These are phyloP conservation scores for Octodonta nipae DNA, from an alignment of 2,888 invertebrate species.

Conservation along the genomic window DNA sequence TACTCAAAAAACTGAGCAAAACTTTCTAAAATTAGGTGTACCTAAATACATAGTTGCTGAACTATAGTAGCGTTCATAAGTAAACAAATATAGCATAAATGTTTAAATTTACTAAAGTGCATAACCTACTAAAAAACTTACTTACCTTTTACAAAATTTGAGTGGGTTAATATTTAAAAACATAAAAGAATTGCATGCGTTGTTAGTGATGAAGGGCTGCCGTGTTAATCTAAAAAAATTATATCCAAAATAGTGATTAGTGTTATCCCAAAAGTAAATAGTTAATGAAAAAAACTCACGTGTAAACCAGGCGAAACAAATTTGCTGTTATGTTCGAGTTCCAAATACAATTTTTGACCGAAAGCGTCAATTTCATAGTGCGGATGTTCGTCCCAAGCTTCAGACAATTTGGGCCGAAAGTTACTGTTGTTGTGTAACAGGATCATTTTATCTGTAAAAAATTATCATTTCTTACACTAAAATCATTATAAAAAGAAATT, in stretches of 20 bases:
- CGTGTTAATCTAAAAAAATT: not conserved
- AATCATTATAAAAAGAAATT: too few species aligned
- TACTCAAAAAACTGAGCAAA: too few species aligned
- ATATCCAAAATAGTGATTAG: not conserved
- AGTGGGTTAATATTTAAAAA: too few species aligned
- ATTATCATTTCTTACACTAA: too few species aligned
- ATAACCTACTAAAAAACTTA: too few species aligned
- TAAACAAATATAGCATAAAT: too few species aligned
- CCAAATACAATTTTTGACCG: conserved; percentile 41
- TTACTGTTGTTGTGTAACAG: conserved; percentile 48
- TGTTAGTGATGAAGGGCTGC: not conserved
- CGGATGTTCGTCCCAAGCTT: conserved; percentile 61
- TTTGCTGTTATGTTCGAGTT: conserved; percentile 39
- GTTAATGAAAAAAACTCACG: conserved; percentile 30
- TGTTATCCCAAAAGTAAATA: conserved; percentile 1
- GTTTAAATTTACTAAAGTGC: too few species aligned
- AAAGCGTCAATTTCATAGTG: conserved; percentile 56
- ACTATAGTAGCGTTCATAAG: too few species aligned
- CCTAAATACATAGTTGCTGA: too few species aligned
- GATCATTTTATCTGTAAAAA: conserved; percentile 25
- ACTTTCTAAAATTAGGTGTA: too few species aligned
- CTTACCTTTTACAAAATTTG: too few species aligned
- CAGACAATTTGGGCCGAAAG: conserved; percentile 46
- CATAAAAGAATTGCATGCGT: not conserved
- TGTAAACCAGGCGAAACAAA: conserved; percentile 43